These are phyloP conservation scores for Parazoanthus swiftii DNA, from an alignment of 92 coral and sea anemone species.

Conservation along the genomic window DNA sequence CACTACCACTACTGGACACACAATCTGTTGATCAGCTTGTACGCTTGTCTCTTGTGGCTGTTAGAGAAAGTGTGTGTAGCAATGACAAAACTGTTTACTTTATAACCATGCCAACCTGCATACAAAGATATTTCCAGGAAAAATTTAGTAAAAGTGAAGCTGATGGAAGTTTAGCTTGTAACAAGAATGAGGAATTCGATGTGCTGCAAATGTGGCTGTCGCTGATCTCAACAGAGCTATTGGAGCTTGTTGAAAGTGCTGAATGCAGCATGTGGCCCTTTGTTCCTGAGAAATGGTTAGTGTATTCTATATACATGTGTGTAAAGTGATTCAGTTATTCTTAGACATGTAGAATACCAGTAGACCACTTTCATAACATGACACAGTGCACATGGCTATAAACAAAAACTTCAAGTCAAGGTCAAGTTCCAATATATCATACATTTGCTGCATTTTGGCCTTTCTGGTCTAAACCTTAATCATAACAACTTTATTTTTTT, in stretches of 20 bases:
- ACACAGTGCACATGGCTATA: background rate
- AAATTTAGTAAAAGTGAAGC: constrained; percentile 1
- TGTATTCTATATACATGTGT: too few relatives aligned
- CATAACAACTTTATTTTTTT: too few relatives aligned
- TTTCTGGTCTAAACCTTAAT: too few relatives aligned
- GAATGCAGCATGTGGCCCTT: constrained; percentile 88
- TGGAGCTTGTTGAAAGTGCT: constrained; percentile 66
- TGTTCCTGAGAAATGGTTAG: constrained; percentile 95
- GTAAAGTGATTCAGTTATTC: too few relatives aligned
- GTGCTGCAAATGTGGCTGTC: constrained; percentile 68
- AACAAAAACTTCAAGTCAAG: background rate
- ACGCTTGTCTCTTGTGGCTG: constrained; percentile 7
- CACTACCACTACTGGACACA: constrained; percentile 58
- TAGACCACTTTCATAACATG: too few relatives aligned
- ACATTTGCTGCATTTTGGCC: background rate
- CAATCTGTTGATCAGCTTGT: constrained; percentile 16
- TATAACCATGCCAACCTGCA: constrained; percentile 35
- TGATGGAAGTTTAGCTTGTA: background rate
- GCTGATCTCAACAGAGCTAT: constrained; percentile 68
- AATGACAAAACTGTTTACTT: constrained; percentile 2
- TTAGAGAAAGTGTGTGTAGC: background rate
- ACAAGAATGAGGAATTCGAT: constrained; percentile 45
- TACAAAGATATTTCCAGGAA: constrained; percentile 41
- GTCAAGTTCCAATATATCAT: background rate
- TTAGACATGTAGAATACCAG: background rate